phyloP scores from a whole-genome alignment of 2,888 invertebrate species.

The Poecilobothrus nobilitatus region DNA sequence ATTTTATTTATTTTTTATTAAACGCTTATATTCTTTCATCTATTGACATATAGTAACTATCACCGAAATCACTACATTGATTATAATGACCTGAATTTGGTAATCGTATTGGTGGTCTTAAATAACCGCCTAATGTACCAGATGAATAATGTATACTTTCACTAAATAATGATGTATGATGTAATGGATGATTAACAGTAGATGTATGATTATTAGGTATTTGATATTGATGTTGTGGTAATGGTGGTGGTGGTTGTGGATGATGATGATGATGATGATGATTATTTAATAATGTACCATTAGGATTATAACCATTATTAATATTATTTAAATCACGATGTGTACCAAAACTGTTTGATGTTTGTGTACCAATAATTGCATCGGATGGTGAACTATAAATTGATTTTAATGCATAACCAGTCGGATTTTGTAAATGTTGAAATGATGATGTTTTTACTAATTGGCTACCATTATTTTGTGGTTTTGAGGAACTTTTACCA shows the following conservation, averaged over 20 bases:
- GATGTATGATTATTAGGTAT: background rate
- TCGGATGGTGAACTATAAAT: slow-evolving; percentile 41
- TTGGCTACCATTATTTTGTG: slow-evolving; percentile 40
- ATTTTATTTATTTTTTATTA: background rate
- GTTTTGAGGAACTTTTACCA: slow-evolving; percentile 42
- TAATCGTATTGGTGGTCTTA: slow-evolving; percentile 10
- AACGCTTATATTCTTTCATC: slow-evolving; percentile 10
- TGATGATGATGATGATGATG: background rate
- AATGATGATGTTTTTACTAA: slow-evolving; percentile 44
- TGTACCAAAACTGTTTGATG: background rate
- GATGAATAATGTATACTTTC: slow-evolving; percentile 12
- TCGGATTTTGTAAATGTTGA: slow-evolving; percentile 42
- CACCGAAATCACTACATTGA: slow-evolving; percentile 11
- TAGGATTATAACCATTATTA: background rate
- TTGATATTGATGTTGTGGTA: background rate
- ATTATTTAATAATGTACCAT: background rate
- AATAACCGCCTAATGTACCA: slow-evolving; percentile 11
- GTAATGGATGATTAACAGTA: background rate
- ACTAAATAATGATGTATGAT: background rate
- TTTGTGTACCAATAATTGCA: background rate
- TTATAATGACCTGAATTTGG: slow-evolving; percentile 10
- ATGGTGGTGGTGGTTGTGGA: background rate
- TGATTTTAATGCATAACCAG: slow-evolving; percentile 40
- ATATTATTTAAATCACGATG: background rate
- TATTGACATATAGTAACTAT: slow-evolving; percentile 12